Base-by-base conservation (phyloP, 1,140 invertebrate species). In the Nixonia krombeini region DNA sequence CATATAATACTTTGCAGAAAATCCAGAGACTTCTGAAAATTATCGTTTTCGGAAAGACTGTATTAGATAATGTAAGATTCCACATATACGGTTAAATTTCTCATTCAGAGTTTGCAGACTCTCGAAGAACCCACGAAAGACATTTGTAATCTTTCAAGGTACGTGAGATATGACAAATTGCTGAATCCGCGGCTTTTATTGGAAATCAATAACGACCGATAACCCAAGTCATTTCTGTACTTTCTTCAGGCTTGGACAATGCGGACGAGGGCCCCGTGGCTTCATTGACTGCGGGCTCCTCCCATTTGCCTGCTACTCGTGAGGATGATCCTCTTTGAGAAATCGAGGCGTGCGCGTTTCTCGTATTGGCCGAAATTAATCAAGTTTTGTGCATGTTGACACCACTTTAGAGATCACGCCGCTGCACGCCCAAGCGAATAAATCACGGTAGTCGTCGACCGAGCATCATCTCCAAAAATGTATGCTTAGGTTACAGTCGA, bases 321-420 rank as follows among this genome's bases (percentile, higher is more conserved):
- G n/a, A n/a, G n/a, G 10, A 1, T 4, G 9, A 35, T 47, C 46
- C 47, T 41, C 25, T 25, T 35, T 2, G 4, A 9, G 10, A 7
- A 41, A 31, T 13, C 13, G 10, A 57, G 53, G 53, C 53, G 52
- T 56, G 40, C 7, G 17, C 42, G 16, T 56, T 40, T 46, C 40
- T 35, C 28, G 45, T 28, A 56, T 56, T n/a, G 29, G 23, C 40
- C 52, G 29, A 47, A 46, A 56, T 56, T 57, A 57, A 57, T 57
- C 44, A 47, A 47, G 5, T 47, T 57, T 8, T 10, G 7, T 29
- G 28, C 8, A 29, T 29, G 2, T 29, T 29, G 28, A 10, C 7
- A 10, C 8, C 28, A 9, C 28, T 18, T 40, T 8, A 16, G 17
- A 12, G 10, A 7, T 6, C 4, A 10, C 13, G 17, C 25, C 18